These are phyloP conservation scores for Myripristis murdjan DNA, from an alignment of 2,797 vertebrate species.

Conservation along the genomic window DNA sequence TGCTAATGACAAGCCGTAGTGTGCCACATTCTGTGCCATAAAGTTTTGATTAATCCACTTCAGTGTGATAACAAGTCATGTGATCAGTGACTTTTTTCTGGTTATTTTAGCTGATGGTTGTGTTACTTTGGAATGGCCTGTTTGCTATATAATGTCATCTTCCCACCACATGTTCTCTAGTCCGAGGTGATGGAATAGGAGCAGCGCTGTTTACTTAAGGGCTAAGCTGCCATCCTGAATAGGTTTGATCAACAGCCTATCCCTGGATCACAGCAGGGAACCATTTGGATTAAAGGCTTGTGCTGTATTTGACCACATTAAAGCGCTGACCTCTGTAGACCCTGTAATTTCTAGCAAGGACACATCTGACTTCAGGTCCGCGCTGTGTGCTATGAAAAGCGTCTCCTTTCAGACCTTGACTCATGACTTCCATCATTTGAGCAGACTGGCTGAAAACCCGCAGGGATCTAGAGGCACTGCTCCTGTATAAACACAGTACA, in stretches of 20 bases:
- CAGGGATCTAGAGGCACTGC: not conserved
- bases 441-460: constrained; percentile 15
- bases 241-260: constrained; percentile 58
- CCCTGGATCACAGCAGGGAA: constrained; percentile 48
- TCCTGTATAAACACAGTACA: not conserved
- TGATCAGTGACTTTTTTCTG: not conserved
- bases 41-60: not conserved
- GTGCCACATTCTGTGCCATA: not conserved
- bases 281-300: constrained; percentile 59
- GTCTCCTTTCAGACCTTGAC: constrained; percentile 31
- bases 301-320: constrained; percentile 40
- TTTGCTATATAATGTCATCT: not conserved
- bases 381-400: constrained; percentile 32
- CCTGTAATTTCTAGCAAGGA: constrained; percentile 40
- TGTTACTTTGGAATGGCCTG: not conserved
- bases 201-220: constrained; percentile 45
- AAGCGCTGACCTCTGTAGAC: constrained; percentile 30
- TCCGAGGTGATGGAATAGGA: constrained; percentile 24
- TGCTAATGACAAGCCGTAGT: not conserved
- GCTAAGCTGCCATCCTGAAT: constrained; percentile 32
- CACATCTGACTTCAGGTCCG: constrained; percentile 29
- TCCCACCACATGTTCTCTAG: constrained; percentile 2
- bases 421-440: constrained; percentile 34
- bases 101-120: constrained; percentile 3
- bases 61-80: not conserved